Percentiles rank a stretch among this genome's conserved stretches.
Conservation (phyloP, 2,797 vertebrate species). For the Staurois parvus region DNA sequence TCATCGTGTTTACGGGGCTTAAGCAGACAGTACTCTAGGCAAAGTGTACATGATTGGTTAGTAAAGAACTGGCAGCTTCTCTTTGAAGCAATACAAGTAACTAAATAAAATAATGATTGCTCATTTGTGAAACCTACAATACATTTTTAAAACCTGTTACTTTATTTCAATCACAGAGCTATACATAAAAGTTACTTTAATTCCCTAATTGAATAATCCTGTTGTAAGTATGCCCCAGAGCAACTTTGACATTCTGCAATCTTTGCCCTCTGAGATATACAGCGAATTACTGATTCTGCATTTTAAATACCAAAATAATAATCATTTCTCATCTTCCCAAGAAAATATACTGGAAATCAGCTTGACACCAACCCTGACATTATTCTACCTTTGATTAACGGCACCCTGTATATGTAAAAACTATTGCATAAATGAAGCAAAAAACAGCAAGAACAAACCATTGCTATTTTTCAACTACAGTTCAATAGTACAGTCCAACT, state of each 20-base stretch:
- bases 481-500: no score
- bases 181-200: not conserved
- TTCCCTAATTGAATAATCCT: not conserved
- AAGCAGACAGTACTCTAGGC: no score
- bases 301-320: not conserved
- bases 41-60: no score
- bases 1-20: no score
- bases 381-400: slow-evolving; percentile 20
- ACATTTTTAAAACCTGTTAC: not conserved
- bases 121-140: no score
- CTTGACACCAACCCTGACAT: not conserved
- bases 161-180: not conserved
- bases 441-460: not conserved
- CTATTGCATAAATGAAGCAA: slow-evolving; percentile 26
- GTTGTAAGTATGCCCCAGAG: not conserved
- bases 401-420: slow-evolving; percentile 23
- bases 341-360: slow-evolving; percentile 25
- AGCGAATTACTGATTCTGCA: slow-evolving; percentile 3
- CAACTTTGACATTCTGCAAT: slow-evolving; percentile 1
- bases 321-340: slow-evolving; percentile 16
- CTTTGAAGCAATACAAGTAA: no score
- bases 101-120: no score
- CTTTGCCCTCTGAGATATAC: not conserved
- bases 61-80: no score
- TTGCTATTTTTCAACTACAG: not conserved